Evolutionary conservation across 1,140 invertebrate genomes (phyloP).

Genomic region (Megalonaias nervosa): DNA sequence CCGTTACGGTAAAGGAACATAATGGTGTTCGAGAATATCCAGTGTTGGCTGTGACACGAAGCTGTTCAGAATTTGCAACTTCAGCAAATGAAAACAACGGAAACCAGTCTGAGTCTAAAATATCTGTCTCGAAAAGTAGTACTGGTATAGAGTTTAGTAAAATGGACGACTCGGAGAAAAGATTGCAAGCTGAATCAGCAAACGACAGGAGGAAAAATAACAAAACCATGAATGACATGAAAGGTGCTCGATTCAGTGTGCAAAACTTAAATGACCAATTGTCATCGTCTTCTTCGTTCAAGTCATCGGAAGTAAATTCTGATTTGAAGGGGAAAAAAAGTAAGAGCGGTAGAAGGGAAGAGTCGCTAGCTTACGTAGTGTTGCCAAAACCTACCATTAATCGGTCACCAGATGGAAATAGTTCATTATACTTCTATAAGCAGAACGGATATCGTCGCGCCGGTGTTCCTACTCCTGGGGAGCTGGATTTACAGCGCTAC

Average conservation of each 20-base stretch:
- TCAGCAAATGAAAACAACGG: too few species aligned
- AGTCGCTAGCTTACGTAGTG: conserved; percentile 6
- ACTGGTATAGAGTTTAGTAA: too few species aligned
- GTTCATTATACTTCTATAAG: not conserved
- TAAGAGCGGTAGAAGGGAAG: conserved; percentile 14
- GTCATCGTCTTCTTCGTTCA: conserved; percentile 20
- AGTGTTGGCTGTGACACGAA: conserved; percentile 49
- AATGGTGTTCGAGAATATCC: conserved; percentile 38
- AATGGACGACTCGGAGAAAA: too few species aligned
- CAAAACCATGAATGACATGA: too few species aligned
- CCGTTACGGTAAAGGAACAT: not conserved
- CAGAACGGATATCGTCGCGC: conserved; percentile 29
- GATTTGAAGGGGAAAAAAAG: conserved; percentile 10
- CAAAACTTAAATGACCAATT: conserved; percentile 33
- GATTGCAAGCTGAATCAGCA: too few species aligned
- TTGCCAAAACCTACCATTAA: conserved; percentile 6
- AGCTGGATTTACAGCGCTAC: conserved; percentile 46
- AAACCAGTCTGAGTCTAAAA: too few species aligned
- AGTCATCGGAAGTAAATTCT: conserved; percentile 23
- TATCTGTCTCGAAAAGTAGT: too few species aligned
- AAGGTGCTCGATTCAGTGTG: conserved; percentile 21
- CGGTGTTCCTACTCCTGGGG: conserved; percentile 40
- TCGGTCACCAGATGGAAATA: not conserved
- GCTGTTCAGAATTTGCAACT: too few species aligned
- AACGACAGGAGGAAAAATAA: too few species aligned